Evolutionary conservation across 2,797 vertebrate species (phyloP).

Genomic region (Tolypeutes matacus): DNA sequence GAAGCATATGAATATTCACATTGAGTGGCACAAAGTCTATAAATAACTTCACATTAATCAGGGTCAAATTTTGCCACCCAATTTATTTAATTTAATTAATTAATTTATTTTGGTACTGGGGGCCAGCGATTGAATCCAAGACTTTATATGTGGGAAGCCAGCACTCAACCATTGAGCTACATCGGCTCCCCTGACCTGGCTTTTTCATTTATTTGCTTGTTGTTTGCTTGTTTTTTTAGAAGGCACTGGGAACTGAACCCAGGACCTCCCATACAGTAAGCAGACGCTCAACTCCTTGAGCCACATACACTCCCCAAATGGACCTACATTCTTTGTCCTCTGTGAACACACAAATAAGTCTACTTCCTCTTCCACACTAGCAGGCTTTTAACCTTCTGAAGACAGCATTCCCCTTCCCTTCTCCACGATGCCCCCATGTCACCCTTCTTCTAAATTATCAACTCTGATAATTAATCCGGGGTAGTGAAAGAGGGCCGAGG

Average conservation of each 20-base stretch:
- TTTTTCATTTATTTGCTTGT: too few species aligned
- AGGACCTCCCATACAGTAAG: too few species aligned
- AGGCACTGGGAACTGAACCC: too few species aligned
- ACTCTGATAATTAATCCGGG: not conserved
- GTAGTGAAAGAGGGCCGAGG: not conserved
- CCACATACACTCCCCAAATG: too few species aligned
- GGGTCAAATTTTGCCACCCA: not conserved
- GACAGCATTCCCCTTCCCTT: too few species aligned
- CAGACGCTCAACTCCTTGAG: too few species aligned
- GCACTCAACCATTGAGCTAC: too few species aligned
- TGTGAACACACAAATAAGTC: not conserved
- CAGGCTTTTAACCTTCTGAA: not conserved
- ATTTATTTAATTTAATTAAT: not conserved
- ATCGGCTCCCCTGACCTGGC: too few species aligned
- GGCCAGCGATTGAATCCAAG: too few species aligned
- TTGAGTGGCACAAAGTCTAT: not conserved
- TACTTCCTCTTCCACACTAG: not conserved
- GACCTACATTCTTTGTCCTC: not conserved
- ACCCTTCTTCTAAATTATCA: not conserved
- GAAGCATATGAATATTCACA: not conserved
- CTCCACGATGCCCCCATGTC: rapidly evolving
- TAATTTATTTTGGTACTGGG: too few species aligned
- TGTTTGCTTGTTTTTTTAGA: too few species aligned
- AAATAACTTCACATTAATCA: not conserved
- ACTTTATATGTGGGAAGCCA: too few species aligned